Base-by-base conservation (phyloP, 2,797 vertebrate species). In the Lagodon rhomboides region DNA sequence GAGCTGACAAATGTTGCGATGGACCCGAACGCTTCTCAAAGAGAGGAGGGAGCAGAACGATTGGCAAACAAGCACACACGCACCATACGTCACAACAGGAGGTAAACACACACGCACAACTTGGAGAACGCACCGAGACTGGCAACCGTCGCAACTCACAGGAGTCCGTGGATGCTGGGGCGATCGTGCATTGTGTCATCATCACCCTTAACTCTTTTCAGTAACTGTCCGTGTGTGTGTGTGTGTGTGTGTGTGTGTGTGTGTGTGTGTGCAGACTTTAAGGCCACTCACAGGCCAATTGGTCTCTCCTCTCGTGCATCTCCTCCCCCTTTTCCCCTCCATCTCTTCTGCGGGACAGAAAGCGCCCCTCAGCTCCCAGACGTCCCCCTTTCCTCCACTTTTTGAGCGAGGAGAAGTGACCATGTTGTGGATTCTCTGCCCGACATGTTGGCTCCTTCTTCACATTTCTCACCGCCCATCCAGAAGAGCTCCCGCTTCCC, bases 51-150 rank as follows among this genome's bases (percentile, higher is more conserved):
- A 74, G 51, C 65, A 83, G 68, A 78, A 63, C 49, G 74, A 44
- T 27, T 63, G 66, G 79, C 41, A 71, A 66, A 83, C 64, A 55
- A 38, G 30, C 8, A 51, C 61, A 55, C 50, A 51, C 25, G 68
- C 59, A 60, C 55, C 67, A 77, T 62, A 65, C n/a, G 41, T 72
- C 38, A 58, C 64, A 65, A 67, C 80, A 75, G 76, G 82, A 80
- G 84, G 60, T 63, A 70, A 73, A 77, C 56, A 65, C 80, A 75
- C 63, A 54, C 7, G 59, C 22, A 70, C 38, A 41, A 60, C 22
- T 81, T 54, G 49, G 64, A 59, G 27, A 73, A 65, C 55, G 55
- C 47, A 68, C 53, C 25, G 34, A 66, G 49, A 51, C 47, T 73
- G 58, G 12, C 43, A 73, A 25, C 10, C 8, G 4, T 38, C 20